Evolutionary conservation across 2,797 vertebrate genomes (phyloP), one percentile per base, ranked within the genome.

Genomic region (Crypturellus tataupa): DNA sequence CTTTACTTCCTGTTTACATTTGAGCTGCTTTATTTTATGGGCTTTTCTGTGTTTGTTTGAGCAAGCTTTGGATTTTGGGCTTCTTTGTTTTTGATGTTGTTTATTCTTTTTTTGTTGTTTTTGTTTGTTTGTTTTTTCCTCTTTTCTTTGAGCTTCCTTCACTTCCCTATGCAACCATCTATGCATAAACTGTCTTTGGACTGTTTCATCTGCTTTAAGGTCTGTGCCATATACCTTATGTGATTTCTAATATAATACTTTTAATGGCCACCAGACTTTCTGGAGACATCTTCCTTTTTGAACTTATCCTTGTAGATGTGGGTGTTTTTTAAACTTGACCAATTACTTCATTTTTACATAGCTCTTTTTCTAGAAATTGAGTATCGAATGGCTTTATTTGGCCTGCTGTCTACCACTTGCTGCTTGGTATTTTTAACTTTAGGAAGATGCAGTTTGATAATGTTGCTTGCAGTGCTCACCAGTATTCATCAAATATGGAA

Each of bases 401-500:
- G 20, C 44, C 13, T 86, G 78, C 42, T 31, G 16, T 81, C 80
- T 92, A 82, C 85, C 47, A 42, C 67, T 92, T 91, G 18, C 72
- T 77, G 40, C 70, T 44, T 91, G 83, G 63, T 95, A 77, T 77
- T 95, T 95, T 94, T 90, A 80, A 82, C 82, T 92, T 73, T 49
- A 78, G 89, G 63, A 49, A 83, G 85, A 69, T 88, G 73, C 16
- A 86, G 51, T 92, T 79, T 0, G 3, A 83, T 92, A 91, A 81
- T 46, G 75, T 70, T 91, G 49, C 80, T 91, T 94, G 71, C 53
- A 55, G 33, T 84, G 56, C 82, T 88, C 23, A 3, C 23, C 60
- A 47, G n/a, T 65, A 86, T 93, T 88, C 60, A 90, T 95, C 94
- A 93, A 82, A 95, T 90, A 85, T 0, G 5, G 83, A 95, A 92